A percentile compares a stretch with the other conserved stretches of the same genome.
phyloP scores from a whole-genome alignment of 2,888 invertebrate species.

The Dromius quadrimaculatus region DNA sequence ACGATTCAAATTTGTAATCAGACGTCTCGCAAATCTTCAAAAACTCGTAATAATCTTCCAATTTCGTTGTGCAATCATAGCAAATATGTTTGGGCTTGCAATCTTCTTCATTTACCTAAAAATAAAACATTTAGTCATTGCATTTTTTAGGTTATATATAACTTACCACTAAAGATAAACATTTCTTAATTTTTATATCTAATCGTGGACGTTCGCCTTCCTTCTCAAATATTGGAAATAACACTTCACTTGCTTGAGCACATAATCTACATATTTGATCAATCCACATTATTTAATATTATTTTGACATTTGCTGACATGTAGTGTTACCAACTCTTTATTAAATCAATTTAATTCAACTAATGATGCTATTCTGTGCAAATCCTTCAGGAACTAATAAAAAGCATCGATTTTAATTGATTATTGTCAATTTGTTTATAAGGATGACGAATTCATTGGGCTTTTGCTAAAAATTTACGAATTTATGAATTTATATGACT shows the following conservation, averaged over 20 bases:
- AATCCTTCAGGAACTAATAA: no score
- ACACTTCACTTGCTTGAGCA: conserved; percentile 60
- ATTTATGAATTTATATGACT: no score
- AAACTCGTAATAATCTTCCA: conserved; percentile 63
- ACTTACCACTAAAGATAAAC: conserved; percentile 63
- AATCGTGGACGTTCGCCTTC: conserved; percentile 58
- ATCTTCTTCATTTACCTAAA: conserved; percentile 63
- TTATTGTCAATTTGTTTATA: no score
- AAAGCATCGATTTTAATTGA: no score
- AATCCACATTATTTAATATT: conserved; percentile 57
- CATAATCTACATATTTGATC: conserved; percentile 63
- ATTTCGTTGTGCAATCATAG: conserved; percentile 62
- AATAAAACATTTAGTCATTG: conserved; percentile 41
- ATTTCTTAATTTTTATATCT: conserved; percentile 64
- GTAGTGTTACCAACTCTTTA: no score
- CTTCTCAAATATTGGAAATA: conserved; percentile 62
- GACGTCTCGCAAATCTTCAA: conserved; percentile 61
- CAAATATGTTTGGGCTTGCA: conserved; percentile 65
- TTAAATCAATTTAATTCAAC: no score
- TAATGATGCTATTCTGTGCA: no score
- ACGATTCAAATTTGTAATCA: conserved; percentile 63
- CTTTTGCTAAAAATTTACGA: no score
- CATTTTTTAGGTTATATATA: conserved; percentile 41
- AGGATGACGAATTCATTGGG: no score
- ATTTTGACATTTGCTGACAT: no score